phyloP scores from a whole-genome alignment of 2,888 invertebrate genomes.

The Scelioninae gen. 1 region DNA sequence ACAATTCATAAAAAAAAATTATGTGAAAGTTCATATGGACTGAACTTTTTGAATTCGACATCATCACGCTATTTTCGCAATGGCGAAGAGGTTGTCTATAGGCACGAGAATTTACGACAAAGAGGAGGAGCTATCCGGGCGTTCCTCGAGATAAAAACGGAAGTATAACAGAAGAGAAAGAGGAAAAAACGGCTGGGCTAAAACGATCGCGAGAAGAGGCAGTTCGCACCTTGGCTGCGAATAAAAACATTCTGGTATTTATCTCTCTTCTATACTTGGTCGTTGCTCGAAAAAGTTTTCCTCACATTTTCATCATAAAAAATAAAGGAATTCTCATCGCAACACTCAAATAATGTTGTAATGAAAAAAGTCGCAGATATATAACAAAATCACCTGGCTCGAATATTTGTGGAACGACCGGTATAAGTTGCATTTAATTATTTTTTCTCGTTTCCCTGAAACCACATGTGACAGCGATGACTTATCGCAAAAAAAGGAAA shows the following conservation, averaged over 20 bases:
- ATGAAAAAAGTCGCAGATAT: too few relatives aligned
- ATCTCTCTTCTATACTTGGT: constrained; percentile 71
- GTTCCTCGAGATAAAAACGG: constrained; percentile 60
- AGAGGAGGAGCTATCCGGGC: constrained; percentile 63
- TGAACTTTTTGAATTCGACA: constrained; percentile 50
- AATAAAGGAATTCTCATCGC: background rate
- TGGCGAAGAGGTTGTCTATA: constrained; percentile 67
- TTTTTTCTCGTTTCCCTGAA: constrained; percentile 51
- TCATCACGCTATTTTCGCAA: constrained; percentile 69
- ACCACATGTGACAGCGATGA: too few relatives aligned
- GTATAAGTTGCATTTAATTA: constrained; percentile 46
- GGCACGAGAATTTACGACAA: constrained; percentile 71
- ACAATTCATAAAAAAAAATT: constrained; percentile 7
- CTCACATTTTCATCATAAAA: constrained; percentile 6
- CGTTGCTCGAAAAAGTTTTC: constrained; percentile 18
- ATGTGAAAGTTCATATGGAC: constrained; percentile 8
- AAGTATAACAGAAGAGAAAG: constrained; percentile 54
- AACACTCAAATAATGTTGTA: too few relatives aligned
- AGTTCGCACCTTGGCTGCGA: constrained; percentile 73
- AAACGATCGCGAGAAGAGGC: constrained; percentile 60
- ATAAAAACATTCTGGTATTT: constrained; percentile 76
- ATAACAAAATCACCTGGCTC: too few relatives aligned
- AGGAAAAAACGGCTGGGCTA: constrained; percentile 17
- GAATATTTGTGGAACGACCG: too few relatives aligned
- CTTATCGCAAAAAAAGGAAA: constrained; percentile 9